Base-by-base conservation (phyloP, 2,888 invertebrate species). In the Bunonema sp. region DNA sequence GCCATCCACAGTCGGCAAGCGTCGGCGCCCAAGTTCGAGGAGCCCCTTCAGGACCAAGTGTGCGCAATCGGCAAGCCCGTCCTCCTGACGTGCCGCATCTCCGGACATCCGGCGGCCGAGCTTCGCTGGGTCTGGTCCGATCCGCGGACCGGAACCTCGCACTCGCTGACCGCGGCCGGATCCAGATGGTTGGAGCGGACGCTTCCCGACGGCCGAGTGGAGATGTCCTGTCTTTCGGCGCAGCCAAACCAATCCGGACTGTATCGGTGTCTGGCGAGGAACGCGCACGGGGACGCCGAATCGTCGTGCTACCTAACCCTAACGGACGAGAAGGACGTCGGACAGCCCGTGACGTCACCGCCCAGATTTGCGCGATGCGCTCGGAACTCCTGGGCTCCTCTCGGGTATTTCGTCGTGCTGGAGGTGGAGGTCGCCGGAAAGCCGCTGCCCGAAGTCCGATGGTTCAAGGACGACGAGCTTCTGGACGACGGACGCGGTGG, bases 371-470 rank as follows among this genome's bases (percentile, higher is more conserved):
- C 28, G 3, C 15, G 7, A 16, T 31, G 18, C n/a, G 7, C 8
- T 8, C 44, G 56, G 15, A 61, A 65, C 39, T 43, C 54, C 19
- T 61, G 57, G 58, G 53, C 54, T 16, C 56, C 57, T 3, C 44
- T 63, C 16, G 52, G 46, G 16, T 53, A 55, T 32, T 43, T 31
- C 4, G 47, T 61, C 19, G 43, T 36, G 23, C 53, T 65, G 40
- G 50, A 53, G 12, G 55, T 60, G 3, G 59, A 65, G 36, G 51
- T 62, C 16, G 51, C 50, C 22, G 64, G 64, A 15, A 48, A 39
- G 32, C 64, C 64, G 16, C 42, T 48, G 26, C 62, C 62, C n/a
- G 58, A 60, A 34, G 41, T 65, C 34, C 49, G 45, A 15, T 65
- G 61, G 61, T 56, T 48, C 35, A 54, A 57, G 44, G 57, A 62